Conservation (phyloP, 2,888 invertebrate genomes). For the Rotaria sp. region DNA sequence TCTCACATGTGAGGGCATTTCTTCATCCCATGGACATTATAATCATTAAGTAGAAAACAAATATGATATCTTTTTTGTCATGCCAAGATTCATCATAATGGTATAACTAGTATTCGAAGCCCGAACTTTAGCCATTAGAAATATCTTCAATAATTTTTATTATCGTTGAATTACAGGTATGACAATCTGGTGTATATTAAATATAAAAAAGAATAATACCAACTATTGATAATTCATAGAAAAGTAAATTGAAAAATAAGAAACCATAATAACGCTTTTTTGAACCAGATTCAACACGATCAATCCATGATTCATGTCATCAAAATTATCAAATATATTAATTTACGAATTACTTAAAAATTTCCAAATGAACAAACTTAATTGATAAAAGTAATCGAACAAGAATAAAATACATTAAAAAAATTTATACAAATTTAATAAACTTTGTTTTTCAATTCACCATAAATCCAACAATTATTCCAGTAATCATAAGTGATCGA, state of each 20-base stretch:
- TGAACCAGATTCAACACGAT: slow-evolving; percentile 58
- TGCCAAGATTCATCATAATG: too few species aligned
- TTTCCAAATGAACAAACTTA: slow-evolving; percentile 82
- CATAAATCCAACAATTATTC: slow-evolving; percentile 79
- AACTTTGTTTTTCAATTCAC: not conserved
- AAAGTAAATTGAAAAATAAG: slow-evolving; percentile 70
- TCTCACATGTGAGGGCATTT: too few species aligned
- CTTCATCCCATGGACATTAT: too few species aligned
- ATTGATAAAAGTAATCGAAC: slow-evolving; percentile 91
- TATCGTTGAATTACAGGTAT: slow-evolving; percentile 64
- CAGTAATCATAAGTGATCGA: slow-evolving; percentile 52
- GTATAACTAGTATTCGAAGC: too few species aligned
- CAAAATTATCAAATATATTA: not conserved
- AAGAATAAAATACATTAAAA: slow-evolving; percentile 62
- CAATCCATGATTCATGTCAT: slow-evolving; percentile 92
- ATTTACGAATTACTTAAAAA: not conserved
- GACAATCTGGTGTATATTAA: slow-evolving; percentile 70
- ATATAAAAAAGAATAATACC: slow-evolving; percentile 77
- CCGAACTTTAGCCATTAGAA: too few species aligned
- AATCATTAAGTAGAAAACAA: too few species aligned
- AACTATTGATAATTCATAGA: slow-evolving; percentile 72
- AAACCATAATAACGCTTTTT: slow-evolving; percentile 60
- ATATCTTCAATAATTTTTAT: too few species aligned
- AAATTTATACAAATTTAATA: not conserved
- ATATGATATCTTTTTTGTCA: too few species aligned